Evolutionary conservation across 2,888 invertebrate species (phyloP).

Genomic region (Loripinus fragilis): DNA sequence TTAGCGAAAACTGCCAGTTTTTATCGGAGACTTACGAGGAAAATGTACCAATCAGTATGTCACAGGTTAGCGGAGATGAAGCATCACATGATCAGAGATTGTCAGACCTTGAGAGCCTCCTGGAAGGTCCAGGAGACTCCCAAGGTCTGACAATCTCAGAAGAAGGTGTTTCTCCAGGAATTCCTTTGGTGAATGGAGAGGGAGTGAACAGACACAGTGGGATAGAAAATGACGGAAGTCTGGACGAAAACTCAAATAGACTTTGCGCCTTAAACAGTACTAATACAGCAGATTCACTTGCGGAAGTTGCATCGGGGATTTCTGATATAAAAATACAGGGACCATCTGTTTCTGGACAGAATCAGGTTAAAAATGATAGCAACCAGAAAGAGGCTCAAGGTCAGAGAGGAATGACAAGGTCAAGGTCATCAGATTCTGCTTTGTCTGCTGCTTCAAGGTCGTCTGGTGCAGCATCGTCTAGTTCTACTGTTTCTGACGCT

Average conservation of each 20-base stretch:
- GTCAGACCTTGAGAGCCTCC: not conserved
- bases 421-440: not conserved
- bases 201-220: not conserved
- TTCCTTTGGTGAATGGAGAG: not conserved
- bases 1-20: slow-evolving; percentile 93
- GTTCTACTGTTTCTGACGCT: not conserved
- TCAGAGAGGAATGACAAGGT: not conserved
- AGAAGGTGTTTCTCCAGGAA: not conserved
- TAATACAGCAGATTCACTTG: not conserved
- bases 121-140: not conserved
- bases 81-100: not conserved
- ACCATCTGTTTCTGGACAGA: not conserved
- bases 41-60: slow-evolving; percentile 37
- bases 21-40: slow-evolving; percentile 82
- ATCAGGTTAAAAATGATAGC: not conserved
- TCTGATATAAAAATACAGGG: not conserved
- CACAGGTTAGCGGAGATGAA: not conserved
- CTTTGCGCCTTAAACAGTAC: not conserved
- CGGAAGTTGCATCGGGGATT: not conserved
- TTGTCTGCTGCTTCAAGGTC: not conserved
- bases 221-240: not conserved
- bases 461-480: not conserved
- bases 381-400: not conserved
- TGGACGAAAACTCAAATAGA: not conserved
- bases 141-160: no score